These are phyloP conservation scores for Heliconius cydno DNA, from an alignment of 2,888 invertebrate species.

Conservation along the genomic window DNA sequence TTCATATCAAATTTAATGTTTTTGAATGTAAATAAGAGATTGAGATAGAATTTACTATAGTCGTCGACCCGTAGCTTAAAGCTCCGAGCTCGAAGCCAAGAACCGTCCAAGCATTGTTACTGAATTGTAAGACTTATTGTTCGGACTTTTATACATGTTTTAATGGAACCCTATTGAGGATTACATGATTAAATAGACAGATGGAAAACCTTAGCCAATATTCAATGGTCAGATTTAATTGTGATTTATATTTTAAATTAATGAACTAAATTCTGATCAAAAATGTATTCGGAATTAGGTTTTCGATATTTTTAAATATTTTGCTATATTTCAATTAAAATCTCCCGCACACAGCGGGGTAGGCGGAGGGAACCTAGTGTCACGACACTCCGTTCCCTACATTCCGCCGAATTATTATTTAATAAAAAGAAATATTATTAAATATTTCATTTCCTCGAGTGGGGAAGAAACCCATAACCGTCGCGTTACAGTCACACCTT, in stretches of 20 bases:
- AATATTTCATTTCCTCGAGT: too few relatives aligned
- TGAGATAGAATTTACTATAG: neutral
- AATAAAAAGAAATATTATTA: too few relatives aligned
- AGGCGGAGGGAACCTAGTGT: too few relatives aligned
- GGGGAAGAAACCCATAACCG: too few relatives aligned
- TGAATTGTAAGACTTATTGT: slow-evolving; percentile 14
- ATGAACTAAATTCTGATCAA: neutral
- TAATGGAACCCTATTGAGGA: slow-evolving; percentile 1
- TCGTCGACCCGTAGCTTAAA: neutral
- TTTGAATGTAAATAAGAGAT: neutral
- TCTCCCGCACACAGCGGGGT: too few relatives aligned
- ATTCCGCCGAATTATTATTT: too few relatives aligned
- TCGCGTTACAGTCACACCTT: too few relatives aligned
- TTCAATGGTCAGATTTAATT: neutral
- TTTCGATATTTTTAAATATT: neutral
- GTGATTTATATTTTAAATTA: neutral
- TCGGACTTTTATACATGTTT: neutral
- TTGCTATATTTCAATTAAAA: too few relatives aligned
- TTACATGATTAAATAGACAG: slow-evolving; percentile 15
- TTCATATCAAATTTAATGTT: neutral
- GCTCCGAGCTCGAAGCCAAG: neutral
- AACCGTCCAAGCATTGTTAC: slow-evolving; percentile 12
- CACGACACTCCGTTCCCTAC: too few relatives aligned
- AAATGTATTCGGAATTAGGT: neutral
- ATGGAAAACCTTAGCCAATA: neutral